Evolutionary conservation across 2,888 invertebrate genomes (phyloP), one percentile per base, ranked within the genome.

Genomic region (Eupithecia tripunctaria): DNA sequence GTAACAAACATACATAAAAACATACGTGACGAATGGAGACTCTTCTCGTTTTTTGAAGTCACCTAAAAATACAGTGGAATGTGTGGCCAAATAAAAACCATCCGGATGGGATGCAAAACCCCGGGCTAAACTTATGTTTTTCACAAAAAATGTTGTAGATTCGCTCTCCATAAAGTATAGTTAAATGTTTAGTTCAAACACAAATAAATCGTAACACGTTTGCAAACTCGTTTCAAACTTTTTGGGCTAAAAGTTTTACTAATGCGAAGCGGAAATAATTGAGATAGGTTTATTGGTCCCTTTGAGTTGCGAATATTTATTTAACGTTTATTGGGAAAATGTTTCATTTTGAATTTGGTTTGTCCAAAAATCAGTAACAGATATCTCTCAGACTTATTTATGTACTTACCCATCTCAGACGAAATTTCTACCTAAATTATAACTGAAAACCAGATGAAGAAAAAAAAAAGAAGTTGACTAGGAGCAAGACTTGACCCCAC

Each of bases 171-270:
- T 25, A 63, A 36, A 63, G 62, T 32, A n/a, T 32, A 62, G 32
- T 32, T 62, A 18, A 60, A 63, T 36, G 36, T 63, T 63, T 32
- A 63, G 32, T 32, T 29, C n/a, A 5, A 32, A 63, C 62, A 63
- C 62, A 63, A 63, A 63, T 63, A 63, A 29, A 63, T n/a, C 32
- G 62, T 63, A 36, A 63, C 62, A 63, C 21, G 62, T 32, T 36
- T 63, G 62, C n/a, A 12, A 63, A 63, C 62, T 36, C 36, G 62
- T 63, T 63, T 32, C 32, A 36, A 63, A 63, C 32, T 63, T 63
- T 63, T 63, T 32, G 62, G 60, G 62, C 12, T 63, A n/a, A 63
- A 63, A 63, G 62, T 63, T 63, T 36, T n/a, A 36, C 36, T 63
- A 36, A 63, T 32, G n/a, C 62, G 21, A 32, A 63, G 36, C 7